These are phyloP conservation scores for Acipenser ruthenus DNA, from an alignment of 2,797 vertebrate species.

Conservation along the genomic window DNA sequence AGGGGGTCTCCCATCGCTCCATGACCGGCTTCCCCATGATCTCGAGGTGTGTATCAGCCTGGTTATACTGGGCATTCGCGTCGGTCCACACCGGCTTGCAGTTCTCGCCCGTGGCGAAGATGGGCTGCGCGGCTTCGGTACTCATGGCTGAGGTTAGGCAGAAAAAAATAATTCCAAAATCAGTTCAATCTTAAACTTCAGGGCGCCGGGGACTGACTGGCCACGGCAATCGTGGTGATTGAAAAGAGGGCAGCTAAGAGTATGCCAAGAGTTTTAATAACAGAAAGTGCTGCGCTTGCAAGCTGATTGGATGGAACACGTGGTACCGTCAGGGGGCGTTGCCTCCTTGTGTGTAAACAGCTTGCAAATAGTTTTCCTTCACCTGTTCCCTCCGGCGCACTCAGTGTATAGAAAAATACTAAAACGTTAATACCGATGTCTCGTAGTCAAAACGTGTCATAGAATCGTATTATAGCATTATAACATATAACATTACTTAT, in stretches of 20 bases:
- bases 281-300: conserved; percentile 53
- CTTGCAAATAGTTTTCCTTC: no score
- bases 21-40: conserved; percentile 97
- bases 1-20: conserved; percentile 97
- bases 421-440: no score
- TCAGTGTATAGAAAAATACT: no score
- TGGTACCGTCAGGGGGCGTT: no score
- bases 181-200: neutral
- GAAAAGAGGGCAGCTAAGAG: conserved; percentile 28
- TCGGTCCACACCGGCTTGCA: conserved; percentile 72
- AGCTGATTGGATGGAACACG: neutral
- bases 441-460: no score
- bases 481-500: no score
- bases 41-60: conserved; percentile 73
- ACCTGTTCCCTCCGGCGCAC: no score
- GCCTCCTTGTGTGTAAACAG: no score
- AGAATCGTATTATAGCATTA: no score
- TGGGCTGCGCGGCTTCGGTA: conserved; percentile 42
- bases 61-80: conserved; percentile 74
- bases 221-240: neutral
- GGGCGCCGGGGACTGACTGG: neutral
- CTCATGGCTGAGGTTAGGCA: conserved; percentile 44
- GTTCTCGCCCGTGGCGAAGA: conserved; percentile 80
- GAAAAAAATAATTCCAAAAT: neutral
- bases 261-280: conserved; percentile 47